Evolutionary conservation across 2,888 invertebrate species (phyloP).

Genomic region (Hymenopus coronatus): DNA sequence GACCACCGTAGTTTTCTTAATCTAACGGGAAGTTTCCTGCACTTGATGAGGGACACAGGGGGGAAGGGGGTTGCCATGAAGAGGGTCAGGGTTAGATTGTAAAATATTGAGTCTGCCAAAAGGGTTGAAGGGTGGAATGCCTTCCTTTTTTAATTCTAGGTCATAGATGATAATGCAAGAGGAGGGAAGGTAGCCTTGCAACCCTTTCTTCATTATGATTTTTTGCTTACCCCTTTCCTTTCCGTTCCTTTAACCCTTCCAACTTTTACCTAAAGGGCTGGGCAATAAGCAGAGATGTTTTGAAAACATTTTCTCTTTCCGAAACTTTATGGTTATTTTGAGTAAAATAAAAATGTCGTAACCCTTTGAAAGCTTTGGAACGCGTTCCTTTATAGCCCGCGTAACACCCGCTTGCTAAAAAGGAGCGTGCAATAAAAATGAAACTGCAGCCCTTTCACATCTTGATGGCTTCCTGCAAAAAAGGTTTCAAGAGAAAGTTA

Average conservation of each 20-base stretch:
- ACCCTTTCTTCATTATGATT: neutral
- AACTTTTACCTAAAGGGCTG: neutral
- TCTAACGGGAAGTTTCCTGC: conserved; percentile 19
- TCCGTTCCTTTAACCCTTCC: neutral
- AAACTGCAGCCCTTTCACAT: neutral
- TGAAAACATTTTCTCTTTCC: neutral
- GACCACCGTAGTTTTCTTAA: conserved; percentile 3
- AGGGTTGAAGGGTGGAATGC: neutral
- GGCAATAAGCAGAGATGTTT: neutral
- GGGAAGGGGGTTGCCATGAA: neutral
- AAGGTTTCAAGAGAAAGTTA: neutral
- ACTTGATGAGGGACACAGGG: neutral
- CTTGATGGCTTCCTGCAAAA: neutral
- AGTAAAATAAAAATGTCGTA: neutral
- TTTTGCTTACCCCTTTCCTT: neutral
- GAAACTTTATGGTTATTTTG: neutral
- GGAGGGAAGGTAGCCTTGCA: neutral
- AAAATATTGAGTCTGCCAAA: conserved; percentile 9
- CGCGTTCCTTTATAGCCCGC: neutral
- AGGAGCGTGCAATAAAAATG: neutral
- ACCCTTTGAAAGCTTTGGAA: neutral
- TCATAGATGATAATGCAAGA: neutral
- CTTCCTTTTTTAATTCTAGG: neutral
- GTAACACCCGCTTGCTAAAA: neutral
- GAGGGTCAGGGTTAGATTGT: conserved; percentile 18